Evolutionary conservation across 2,797 vertebrate genomes (phyloP).

Genomic region (Syngnathus acus): DNA sequence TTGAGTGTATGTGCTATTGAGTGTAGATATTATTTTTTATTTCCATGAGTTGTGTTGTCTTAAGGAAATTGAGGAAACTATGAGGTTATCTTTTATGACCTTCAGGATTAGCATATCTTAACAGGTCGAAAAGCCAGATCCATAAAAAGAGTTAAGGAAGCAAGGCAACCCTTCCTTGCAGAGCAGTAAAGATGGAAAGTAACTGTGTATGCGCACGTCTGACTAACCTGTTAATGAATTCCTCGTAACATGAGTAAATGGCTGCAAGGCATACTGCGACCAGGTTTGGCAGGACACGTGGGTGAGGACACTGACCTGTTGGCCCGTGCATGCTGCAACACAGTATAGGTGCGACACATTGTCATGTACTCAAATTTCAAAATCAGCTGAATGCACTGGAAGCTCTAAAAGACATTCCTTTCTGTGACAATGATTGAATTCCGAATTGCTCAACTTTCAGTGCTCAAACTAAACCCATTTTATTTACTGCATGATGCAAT

Average conservation of each 20-base stretch:
- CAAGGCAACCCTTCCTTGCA: not conserved
- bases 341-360: slow-evolving; percentile 3
- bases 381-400: not conserved
- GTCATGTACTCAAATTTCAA: not conserved
- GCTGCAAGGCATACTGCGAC: slow-evolving; percentile 97
- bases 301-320: slow-evolving; percentile 95
- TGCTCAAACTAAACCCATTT: not conserved
- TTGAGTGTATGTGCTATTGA: not conserved
- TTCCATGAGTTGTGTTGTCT: not conserved
- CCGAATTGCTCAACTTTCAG: not conserved
- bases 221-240: slow-evolving; percentile 98
- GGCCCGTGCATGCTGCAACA: slow-evolving; percentile 94
- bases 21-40: not conserved
- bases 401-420: not conserved
- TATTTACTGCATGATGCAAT: too few species aligned
- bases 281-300: slow-evolving; percentile 96
- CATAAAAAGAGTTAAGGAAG: not conserved
- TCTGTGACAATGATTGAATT: not conserved
- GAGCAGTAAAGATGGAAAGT: not conserved
- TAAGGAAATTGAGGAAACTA: not conserved
- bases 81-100: slow-evolving; percentile 3
- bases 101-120: slow-evolving; percentile 7
- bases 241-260: slow-evolving; percentile 98
- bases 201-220: not conserved
- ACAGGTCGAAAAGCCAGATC: slow-evolving; percentile 3